Evolutionary conservation across 2,888 invertebrate species (phyloP).

Genomic region (Drosophila eohydei): DNA sequence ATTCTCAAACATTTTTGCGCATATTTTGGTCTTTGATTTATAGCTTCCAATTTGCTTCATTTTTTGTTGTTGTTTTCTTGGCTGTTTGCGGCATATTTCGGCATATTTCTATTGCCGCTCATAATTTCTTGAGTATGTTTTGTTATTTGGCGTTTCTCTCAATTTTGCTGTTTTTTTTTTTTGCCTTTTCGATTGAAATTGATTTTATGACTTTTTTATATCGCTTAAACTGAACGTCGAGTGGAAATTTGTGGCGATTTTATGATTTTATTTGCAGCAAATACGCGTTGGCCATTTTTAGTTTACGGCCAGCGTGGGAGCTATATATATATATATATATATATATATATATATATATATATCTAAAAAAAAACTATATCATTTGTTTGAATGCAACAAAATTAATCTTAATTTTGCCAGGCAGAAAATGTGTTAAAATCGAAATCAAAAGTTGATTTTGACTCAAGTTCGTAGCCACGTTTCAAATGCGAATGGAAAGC

Average conservation of each 20-base stretch:
- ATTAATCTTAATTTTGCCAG: neutral
- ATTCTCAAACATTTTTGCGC: conserved; percentile 54
- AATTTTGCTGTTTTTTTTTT: neutral
- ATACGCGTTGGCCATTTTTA: neutral
- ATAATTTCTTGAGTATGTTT: conserved; percentile 51
- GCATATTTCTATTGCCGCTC: conserved; percentile 31
- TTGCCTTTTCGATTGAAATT: conserved; percentile 62
- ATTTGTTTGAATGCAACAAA: conserved; percentile 4
- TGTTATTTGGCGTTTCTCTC: conserved; percentile 28
- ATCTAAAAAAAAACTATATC: conserved; percentile 4
- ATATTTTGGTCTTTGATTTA: conserved; percentile 69
- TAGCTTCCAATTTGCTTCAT: conserved; percentile 50
- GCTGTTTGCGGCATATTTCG: conserved; percentile 21
- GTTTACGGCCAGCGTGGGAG: conserved; percentile 19
- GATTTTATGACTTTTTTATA: conserved; percentile 65
- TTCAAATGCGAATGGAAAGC: neutral
- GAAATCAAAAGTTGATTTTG: too few species aligned
- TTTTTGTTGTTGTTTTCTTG: conserved; percentile 11
- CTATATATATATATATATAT: neutral
- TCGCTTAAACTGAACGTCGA: conserved; percentile 47
- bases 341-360: neutral
- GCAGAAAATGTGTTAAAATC: neutral
- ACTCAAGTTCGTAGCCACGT: neutral
- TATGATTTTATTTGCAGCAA: conserved; percentile 58
- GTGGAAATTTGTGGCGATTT: conserved; percentile 59